Evolutionary conservation across 37 sponge, comb jelly and placozoan genomes (phyloP).

Genomic region (Ianthella basta): DNA sequence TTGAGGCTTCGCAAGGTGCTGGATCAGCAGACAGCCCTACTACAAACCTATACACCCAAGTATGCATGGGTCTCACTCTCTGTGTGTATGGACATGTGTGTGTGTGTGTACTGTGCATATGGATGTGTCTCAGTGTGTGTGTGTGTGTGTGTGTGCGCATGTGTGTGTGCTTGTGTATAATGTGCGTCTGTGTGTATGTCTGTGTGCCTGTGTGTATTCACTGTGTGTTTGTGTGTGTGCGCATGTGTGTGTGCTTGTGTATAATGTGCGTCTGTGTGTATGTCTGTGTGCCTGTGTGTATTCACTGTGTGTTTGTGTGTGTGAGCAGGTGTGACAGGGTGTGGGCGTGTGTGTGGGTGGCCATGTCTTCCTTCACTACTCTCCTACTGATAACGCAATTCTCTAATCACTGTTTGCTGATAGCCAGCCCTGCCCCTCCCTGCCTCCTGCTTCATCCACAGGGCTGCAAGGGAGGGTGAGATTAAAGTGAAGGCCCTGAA

Average conservation of each 20-base stretch:
- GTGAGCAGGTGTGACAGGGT: neutral
- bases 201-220: neutral
- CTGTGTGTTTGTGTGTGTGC: slow-evolving; percentile 6
- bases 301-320: neutral
- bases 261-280: neutral
- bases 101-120: neutral
- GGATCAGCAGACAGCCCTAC: slow-evolving; percentile 40
- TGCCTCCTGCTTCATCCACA: neutral
- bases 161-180: neutral
- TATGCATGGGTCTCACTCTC: too few species aligned
- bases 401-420: too few species aligned
- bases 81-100: neutral
- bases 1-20: slow-evolving; percentile 30
- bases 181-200: neutral
- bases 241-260: neutral
- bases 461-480: slow-evolving; percentile 26
- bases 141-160: neutral
- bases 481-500: slow-evolving; percentile 50
- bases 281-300: neutral
- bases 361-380: too few species aligned
- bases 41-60: slow-evolving; percentile 32
- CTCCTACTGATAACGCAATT: too few species aligned
- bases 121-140: neutral
- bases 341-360: neutral
- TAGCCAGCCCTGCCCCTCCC: too few species aligned